These are phyloP conservation scores for Lophotriccus pileatus DNA, from an alignment of 2,797 vertebrate genomes.

Conservation along the genomic window DNA sequence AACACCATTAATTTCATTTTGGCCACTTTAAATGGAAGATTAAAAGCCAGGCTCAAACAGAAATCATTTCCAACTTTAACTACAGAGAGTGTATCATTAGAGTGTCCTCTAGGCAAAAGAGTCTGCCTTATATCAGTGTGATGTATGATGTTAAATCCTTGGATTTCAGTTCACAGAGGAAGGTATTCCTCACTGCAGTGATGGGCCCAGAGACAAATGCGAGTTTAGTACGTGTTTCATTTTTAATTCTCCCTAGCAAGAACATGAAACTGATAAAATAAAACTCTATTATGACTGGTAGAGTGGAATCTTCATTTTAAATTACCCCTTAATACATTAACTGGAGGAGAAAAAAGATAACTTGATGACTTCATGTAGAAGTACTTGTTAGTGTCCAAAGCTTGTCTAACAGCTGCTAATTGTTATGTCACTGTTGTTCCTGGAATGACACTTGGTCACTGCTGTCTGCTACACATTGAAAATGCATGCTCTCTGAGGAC, in stretches of 20 bases:
- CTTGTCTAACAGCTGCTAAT: not conserved
- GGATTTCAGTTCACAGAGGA: not conserved
- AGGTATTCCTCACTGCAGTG: not conserved
- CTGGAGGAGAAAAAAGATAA: not conserved
- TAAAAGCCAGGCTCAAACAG: not conserved
- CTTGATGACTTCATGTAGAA: not conserved
- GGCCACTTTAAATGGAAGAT: not conserved
- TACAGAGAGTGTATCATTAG: not conserved
- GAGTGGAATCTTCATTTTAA: not conserved
- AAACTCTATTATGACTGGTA: not conserved
- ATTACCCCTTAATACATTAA: not conserved
- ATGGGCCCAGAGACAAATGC: not conserved
- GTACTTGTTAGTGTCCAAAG: not conserved
- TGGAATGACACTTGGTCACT: not conserved
- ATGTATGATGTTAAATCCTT: not conserved
- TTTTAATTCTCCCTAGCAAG: slow-evolving; percentile 2
- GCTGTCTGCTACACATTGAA: not conserved
- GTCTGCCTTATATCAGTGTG: not conserved
- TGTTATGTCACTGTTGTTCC: not conserved
- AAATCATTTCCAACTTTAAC: not conserved
- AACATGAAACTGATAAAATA: not conserved
- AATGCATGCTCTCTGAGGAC: not conserved
- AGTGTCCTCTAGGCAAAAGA: slow-evolving; percentile 10
- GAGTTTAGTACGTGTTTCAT: not conserved
- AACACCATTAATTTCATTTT: not conserved